Evolutionary conservation across 2,113 vertebrate genomes (phyloP), one percentile per base, ranked within the genome.

Genomic region (Phoenicopterus ruber): DNA sequence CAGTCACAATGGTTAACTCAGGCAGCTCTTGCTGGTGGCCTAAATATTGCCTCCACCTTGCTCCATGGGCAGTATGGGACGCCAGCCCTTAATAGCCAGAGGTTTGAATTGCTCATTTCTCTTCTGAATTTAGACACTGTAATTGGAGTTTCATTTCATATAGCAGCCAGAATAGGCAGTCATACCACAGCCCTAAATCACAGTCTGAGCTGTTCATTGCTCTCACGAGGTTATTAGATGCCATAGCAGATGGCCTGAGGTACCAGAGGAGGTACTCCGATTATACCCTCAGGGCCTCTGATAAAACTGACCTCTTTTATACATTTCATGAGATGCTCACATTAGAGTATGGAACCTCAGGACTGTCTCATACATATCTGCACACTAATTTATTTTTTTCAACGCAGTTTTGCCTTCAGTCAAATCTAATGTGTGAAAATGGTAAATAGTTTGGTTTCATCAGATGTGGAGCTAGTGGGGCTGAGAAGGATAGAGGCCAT

Each of bases 241-340:
- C 89, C 95, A 85, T 28, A 95, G 82, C 94, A 95, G 91, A 96
- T 95, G 93, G 93, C 87, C 71, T 82, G 90, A 96, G 92, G 91
- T 69, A 73, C 54, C 85, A 90, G 47, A 90, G 44, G 90, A 94
- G 70, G 49, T 69, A 72, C 57, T 82, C 61, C 13, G 17, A 82
- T 76, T 58, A 85, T 65, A 90, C 49, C 58, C 57, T 52, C 8
- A 82, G 82, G 91, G 65, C 22, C 25, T 62, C 59, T 89, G 90
- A 72, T 85, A 82, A 88, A 96, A 65, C 87, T 90, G 84, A 93
- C 91, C 78, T 91, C 52, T 87, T n/a, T 67, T n/a, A 72, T n/a
- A 65, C 19, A 54, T 82, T 93, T 96, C 46, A 93, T 38, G n/a
- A 90, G 52, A 44, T 49, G 34, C 40, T 87, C 70, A 44, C 74